Percentiles rank a stretch among this genome's conserved stretches.
Evolutionary conservation across 2,113 vertebrate species (phyloP).

Genomic region (Corythornis cristatus): DNA sequence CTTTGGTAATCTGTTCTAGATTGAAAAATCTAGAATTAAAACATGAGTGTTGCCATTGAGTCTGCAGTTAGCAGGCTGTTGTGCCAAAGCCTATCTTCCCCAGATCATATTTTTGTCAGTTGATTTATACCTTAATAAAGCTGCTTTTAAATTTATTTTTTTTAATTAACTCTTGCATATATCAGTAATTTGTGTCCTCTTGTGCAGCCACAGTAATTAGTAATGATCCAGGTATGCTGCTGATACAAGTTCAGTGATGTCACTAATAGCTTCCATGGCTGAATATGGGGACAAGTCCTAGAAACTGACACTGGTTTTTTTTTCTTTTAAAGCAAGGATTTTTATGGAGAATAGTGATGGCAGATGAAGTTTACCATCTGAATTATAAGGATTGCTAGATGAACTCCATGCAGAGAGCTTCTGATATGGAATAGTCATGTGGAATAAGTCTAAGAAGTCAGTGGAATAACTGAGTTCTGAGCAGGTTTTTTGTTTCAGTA

Average conservation of each 20-base stretch:
- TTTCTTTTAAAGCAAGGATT: neutral
- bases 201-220: neutral
- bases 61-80: neutral
- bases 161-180: neutral
- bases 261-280: neutral
- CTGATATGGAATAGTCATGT: neutral
- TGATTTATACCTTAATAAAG: neutral
- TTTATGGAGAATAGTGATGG: neutral
- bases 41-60: neutral
- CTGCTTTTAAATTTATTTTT: neutral
- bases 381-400: neutral
- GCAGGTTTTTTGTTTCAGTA: neutral
- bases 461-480: neutral
- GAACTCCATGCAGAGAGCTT: neutral
- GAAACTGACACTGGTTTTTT: neutral
- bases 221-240: neutral
- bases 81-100: neutral
- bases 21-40: neutral
- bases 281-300: neutral
- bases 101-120: neutral
- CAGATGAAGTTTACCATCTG: neutral
- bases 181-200: neutral
- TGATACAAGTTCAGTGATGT: neutral
- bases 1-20: neutral
- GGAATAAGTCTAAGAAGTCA: neutral